These are phyloP conservation scores for Atlantisia rogersi DNA, from an alignment of 2,113 vertebrate genomes.

Conservation along the genomic window DNA sequence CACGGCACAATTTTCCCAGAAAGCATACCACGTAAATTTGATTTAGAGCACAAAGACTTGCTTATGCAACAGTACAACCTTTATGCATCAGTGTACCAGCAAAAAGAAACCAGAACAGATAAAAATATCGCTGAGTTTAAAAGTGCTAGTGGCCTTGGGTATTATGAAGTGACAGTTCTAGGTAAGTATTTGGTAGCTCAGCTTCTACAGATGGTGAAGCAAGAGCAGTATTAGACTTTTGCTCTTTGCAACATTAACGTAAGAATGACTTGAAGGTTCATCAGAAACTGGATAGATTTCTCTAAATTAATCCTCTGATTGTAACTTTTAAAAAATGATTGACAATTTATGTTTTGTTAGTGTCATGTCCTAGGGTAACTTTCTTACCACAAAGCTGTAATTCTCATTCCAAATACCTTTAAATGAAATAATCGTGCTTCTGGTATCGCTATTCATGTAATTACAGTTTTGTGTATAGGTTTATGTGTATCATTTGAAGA, in stretches of 20 bases:
- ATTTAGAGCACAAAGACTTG: conserved; percentile 71
- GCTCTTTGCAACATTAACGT: neutral
- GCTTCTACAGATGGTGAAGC: neutral
- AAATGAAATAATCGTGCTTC: neutral
- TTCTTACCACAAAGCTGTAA: neutral
- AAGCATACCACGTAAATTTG: conserved; percentile 84
- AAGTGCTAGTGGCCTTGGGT: conserved; percentile 71
- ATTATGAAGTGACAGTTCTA: conserved; percentile 86
- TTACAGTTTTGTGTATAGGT: neutral
- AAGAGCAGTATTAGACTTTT: neutral
- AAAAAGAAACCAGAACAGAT: conserved; percentile 24
- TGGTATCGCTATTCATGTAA: neutral
- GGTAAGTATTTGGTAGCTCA: conserved; percentile 72
- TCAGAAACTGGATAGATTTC: neutral
- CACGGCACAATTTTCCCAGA: conserved; percentile 78
- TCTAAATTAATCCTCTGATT: neutral
- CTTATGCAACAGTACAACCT: conserved; percentile 83
- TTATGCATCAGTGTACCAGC: conserved; percentile 75
- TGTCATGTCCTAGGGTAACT: neutral
- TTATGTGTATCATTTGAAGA: neutral
- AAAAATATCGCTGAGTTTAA: conserved; percentile 38
- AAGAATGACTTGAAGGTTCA: neutral
- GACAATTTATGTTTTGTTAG: neutral
- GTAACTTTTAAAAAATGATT: neutral
- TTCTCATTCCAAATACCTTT: neutral